Percentiles rank a stretch among this genome's conserved stretches.
Conservation (phyloP, 2,113 vertebrate genomes). For the Hepsetus odoe region DNA sequence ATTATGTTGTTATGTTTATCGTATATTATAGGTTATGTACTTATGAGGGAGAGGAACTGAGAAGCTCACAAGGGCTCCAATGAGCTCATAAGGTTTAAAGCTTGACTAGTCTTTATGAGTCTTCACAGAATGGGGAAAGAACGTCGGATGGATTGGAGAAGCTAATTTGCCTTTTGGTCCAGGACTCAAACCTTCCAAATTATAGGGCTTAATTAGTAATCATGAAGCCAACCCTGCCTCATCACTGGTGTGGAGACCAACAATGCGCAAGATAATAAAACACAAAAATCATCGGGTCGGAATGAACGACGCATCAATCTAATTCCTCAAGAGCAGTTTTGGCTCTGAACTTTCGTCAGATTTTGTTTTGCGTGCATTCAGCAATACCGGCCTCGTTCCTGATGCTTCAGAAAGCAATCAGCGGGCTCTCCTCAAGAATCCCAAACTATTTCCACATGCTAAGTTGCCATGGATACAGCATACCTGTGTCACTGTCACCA, state of each 20-base stretch:
- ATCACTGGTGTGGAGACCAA: not conserved
- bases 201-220: not conserved
- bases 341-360: not conserved
- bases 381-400: not conserved
- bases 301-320: not conserved
- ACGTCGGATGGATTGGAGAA: no score
- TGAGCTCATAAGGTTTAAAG: no score
- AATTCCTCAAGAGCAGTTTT: not conserved
- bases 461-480: not conserved
- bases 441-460: constrained; percentile 11
- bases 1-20: no score
- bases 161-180: no score
- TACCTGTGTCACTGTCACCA: not conserved
- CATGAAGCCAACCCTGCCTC: not conserved
- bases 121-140: no score
- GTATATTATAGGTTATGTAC: no score
- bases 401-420: constrained; percentile 3
- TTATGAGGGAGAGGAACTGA: no score
- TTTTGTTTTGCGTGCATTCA: constrained; percentile 7
- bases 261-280: not conserved
- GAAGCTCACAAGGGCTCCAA: no score
- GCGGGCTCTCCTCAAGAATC: constrained; percentile 20
- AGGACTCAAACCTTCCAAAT: no score
- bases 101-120: no score
- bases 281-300: not conserved